phyloP scores from a whole-genome alignment of 2,113 vertebrate species.

The Epinephelus moara region DNA sequence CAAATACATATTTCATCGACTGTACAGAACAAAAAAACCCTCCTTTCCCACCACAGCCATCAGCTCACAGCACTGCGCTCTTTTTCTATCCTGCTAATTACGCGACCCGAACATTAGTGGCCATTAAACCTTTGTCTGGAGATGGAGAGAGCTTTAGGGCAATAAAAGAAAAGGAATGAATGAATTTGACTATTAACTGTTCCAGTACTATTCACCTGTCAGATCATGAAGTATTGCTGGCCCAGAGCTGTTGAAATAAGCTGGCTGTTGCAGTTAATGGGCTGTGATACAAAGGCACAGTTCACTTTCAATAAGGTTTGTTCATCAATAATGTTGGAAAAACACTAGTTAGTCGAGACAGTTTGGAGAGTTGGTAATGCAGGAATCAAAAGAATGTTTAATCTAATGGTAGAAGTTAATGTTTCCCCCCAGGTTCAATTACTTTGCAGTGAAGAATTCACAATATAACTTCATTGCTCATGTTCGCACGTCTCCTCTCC shows the following conservation, averaged over 20 bases:
- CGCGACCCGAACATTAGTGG: conserved; percentile 28
- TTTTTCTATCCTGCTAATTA: conserved; percentile 46
- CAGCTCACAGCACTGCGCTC: conserved; percentile 22
- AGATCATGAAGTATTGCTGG: conserved; percentile 33
- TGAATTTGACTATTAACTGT: conserved; percentile 40
- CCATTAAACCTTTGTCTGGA: conserved; percentile 54
- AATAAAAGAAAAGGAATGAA: conserved; percentile 47
- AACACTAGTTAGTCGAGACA: not conserved
- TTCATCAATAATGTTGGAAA: conserved; percentile 34
- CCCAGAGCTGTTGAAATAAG: conserved; percentile 48
- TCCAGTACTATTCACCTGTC: conserved; percentile 41
- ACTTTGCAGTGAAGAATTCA: not conserved
- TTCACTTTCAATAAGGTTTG: conserved; percentile 27
- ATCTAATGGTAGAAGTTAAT: not conserved
- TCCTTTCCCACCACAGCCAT: not conserved
- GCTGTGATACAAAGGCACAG: conserved; percentile 11
- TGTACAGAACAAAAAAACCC: not conserved
- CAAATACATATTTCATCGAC: conserved; percentile 42
- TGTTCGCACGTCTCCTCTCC: not conserved
- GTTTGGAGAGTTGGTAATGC: not conserved
- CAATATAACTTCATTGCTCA: not conserved
- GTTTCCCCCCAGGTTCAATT: not conserved
- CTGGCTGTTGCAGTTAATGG: conserved; percentile 40
- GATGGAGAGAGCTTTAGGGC: conserved; percentile 32
- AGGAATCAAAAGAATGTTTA: not conserved